Evolutionary conservation across 2,888 invertebrate genomes (phyloP).

Genomic region (Petrolisthes cinctipes): DNA sequence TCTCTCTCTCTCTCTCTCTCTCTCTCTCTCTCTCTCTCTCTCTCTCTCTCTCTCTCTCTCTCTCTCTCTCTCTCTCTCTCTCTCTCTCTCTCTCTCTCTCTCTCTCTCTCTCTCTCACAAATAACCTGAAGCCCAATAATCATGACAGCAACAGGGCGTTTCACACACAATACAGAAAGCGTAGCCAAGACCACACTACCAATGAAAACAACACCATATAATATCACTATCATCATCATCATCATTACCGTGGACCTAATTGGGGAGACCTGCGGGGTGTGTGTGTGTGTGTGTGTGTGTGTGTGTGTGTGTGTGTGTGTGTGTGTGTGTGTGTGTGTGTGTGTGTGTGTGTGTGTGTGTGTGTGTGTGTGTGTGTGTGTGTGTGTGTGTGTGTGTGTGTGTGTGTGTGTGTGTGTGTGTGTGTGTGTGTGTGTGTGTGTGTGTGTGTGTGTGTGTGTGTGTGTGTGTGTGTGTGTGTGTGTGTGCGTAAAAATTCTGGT

Average conservation of each 20-base stretch:
- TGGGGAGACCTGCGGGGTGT: background rate
- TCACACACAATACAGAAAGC: background rate
- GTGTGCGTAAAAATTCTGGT: background rate
- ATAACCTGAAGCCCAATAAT: too few species aligned
- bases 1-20: too few species aligned
- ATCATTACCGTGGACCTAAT: background rate
- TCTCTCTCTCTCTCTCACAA: background rate
- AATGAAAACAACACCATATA: too few species aligned
- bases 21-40: background rate
- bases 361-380: conserved; percentile 18
- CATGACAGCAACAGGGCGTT: background rate
- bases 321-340: conserved; percentile 23
- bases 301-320: conserved; percentile 24
- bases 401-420: conserved; percentile 10
- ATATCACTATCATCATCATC: too few species aligned
- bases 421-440: conserved; percentile 9
- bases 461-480: conserved; percentile 19
- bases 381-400: conserved; percentile 23
- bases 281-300: conserved; percentile 11
- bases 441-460: conserved; percentile 26
- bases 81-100: background rate
- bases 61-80: background rate
- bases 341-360: background rate
- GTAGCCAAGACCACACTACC: too few species aligned
- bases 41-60: background rate